Conservation (phyloP, 2,113 vertebrate species). For the Onychostruthus taczanowskii region DNA sequence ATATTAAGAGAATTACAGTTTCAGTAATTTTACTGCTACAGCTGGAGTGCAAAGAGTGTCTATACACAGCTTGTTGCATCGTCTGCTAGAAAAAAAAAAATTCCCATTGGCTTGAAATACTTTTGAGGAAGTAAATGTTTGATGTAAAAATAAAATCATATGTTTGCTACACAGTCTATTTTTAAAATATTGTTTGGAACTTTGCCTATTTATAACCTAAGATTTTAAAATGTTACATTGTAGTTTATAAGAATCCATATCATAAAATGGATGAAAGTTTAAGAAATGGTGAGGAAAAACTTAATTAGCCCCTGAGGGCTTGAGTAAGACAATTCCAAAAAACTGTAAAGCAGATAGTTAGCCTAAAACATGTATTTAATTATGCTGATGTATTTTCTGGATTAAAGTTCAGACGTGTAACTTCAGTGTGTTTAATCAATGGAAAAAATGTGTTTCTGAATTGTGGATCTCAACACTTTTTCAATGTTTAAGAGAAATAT, state of each 20-base stretch:
- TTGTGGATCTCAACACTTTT: neutral
- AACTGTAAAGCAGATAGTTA: neutral
- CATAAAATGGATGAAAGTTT: neutral
- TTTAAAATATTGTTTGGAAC: neutral
- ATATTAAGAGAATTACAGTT: constrained; percentile 87
- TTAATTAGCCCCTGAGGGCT: neutral
- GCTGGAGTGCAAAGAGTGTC: constrained; percentile 68
- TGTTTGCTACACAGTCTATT: neutral
- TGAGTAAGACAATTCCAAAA: neutral
- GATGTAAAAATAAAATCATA: neutral
- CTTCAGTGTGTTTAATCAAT: neutral
- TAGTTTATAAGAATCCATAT: neutral
- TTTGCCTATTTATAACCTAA: neutral
- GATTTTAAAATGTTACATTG: neutral
- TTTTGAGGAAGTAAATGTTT: constrained; percentile 19
- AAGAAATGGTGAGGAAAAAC: neutral
- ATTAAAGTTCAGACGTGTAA: neutral
- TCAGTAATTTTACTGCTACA: constrained; percentile 79
- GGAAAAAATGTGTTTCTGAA: neutral
- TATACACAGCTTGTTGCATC: neutral
- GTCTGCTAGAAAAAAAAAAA: constrained; percentile 28
- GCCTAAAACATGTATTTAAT: constrained; percentile 3
- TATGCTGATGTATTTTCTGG: neutral
- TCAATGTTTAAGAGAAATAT: neutral
- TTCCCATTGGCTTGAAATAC: constrained; percentile 27